Percentiles rank a stretch among this genome's conserved stretches.
phyloP scores from a whole-genome alignment of 2,113 vertebrate species.

The Nyctibius bracteatus region DNA sequence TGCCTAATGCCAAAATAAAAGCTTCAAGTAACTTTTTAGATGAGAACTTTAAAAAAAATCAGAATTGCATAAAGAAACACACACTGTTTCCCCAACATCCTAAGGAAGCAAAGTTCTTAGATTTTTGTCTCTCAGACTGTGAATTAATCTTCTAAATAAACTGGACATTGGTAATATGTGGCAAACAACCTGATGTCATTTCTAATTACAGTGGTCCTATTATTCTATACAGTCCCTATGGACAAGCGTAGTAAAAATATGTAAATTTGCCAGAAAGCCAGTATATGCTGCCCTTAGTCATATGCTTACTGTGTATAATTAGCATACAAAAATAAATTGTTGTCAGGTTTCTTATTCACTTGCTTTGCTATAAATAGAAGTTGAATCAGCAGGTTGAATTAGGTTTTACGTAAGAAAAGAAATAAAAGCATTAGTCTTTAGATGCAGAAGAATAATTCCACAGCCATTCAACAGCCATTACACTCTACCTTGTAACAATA shows the following conservation, averaged over 20 bases:
- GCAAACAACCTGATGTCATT: background rate
- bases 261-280: background rate
- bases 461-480: background rate
- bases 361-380: background rate
- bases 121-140: background rate
- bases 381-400: background rate
- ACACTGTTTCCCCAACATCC: background rate
- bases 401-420: background rate
- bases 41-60: background rate
- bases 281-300: conserved; percentile 4
- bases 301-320: background rate
- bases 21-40: background rate
- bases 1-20: conserved; percentile 9
- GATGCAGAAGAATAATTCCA: background rate
- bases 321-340: background rate
- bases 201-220: background rate
- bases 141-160: conserved; percentile 3
- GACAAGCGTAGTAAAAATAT: background rate
- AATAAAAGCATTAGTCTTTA: background rate
- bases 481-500: background rate
- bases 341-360: conserved; percentile 19
- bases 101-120: background rate
- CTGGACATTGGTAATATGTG: background rate
- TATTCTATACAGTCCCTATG: background rate
- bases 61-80: background rate